Evolutionary conservation across 1,140 invertebrate species (phyloP).

Genomic region (Pristionchus pacificus): DNA sequence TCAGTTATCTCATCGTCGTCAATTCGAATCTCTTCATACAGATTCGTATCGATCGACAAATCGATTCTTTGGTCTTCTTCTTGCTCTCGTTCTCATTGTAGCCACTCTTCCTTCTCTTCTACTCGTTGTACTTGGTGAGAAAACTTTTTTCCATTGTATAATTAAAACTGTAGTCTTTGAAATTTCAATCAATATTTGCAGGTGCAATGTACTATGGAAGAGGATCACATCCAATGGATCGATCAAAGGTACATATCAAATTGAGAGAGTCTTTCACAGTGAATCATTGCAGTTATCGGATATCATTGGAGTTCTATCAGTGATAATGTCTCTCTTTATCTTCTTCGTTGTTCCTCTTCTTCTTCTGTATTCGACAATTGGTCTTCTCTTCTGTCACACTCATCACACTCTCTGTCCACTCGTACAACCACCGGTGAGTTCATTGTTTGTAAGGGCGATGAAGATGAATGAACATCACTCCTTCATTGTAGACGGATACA

Average conservation of each 20-base stretch:
- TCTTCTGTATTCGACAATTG: neutral
- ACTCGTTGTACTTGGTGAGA: neutral
- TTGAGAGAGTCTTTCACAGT: too few species aligned
- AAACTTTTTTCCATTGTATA: neutral
- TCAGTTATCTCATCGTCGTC: neutral
- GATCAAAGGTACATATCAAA: neutral
- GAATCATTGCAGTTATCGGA: neutral
- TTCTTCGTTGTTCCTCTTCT: neutral
- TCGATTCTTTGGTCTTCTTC: neutral
- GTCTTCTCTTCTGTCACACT: neutral
- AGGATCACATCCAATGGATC: neutral
- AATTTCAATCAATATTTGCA: neutral
- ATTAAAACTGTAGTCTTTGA: too few species aligned
- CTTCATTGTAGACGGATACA: neutral
- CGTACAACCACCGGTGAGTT: neutral
- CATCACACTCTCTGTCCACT: neutral
- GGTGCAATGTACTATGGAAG: neutral
- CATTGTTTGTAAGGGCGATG: too few species aligned
- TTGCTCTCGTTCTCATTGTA: neutral
- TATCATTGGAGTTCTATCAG: neutral
- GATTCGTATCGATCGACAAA: neutral
- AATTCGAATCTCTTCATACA: neutral
- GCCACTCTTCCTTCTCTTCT: neutral
- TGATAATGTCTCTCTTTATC: neutral
- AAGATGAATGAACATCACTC: too few species aligned